A percentile compares a stretch with the other conserved stretches of the same genome.
These are phyloP conservation scores for Drosophila ambigua DNA, from an alignment of 1,140 invertebrate species.

Conservation along the genomic window DNA sequence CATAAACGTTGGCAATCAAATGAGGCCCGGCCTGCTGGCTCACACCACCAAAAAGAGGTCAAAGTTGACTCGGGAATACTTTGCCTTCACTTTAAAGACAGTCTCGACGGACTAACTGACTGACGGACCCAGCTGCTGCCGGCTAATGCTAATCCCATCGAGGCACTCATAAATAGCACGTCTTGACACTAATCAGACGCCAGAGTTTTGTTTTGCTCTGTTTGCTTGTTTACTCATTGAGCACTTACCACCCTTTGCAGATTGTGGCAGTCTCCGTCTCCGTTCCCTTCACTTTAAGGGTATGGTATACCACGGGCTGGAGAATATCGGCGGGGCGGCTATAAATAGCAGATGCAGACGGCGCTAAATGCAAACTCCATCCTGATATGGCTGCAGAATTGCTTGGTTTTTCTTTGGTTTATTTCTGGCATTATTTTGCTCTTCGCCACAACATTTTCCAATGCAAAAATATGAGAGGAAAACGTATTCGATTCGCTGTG, in stretches of 20 bases:
- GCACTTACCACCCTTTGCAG: conserved; percentile 21
- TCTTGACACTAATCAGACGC: conserved; percentile 55
- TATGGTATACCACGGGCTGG: neutral
- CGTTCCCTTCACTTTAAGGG: neutral
- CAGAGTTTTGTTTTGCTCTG: conserved; percentile 30
- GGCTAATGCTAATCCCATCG: conserved; percentile 35
- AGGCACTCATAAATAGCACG: conserved; percentile 49
- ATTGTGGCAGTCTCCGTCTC: neutral
- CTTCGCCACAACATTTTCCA: conserved; percentile 17
- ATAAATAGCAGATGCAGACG: conserved; percentile 41
- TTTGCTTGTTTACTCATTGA: conserved; percentile 41
- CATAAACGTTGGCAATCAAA: conserved; percentile 77
- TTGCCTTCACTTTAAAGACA: conserved; percentile 1
- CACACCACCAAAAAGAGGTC: conserved; percentile 65
- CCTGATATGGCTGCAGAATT: conserved; percentile 33
- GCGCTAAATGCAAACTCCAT: conserved; percentile 45
- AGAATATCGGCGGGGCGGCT: neutral
- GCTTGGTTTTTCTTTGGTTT: conserved; percentile 20
- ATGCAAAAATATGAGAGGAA: neutral
- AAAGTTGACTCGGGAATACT: conserved; percentile 69
- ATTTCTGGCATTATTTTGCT: conserved; percentile 14
- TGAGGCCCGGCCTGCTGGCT: conserved; percentile 42
- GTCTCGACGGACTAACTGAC: neutral
- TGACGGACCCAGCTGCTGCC: conserved; percentile 25
- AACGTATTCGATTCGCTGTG: neutral